A percentile compares a stretch with the other conserved stretches of the same genome.
Conservation (phyloP, 2,113 vertebrate genomes). For the Bufo gargarizans region DNA sequence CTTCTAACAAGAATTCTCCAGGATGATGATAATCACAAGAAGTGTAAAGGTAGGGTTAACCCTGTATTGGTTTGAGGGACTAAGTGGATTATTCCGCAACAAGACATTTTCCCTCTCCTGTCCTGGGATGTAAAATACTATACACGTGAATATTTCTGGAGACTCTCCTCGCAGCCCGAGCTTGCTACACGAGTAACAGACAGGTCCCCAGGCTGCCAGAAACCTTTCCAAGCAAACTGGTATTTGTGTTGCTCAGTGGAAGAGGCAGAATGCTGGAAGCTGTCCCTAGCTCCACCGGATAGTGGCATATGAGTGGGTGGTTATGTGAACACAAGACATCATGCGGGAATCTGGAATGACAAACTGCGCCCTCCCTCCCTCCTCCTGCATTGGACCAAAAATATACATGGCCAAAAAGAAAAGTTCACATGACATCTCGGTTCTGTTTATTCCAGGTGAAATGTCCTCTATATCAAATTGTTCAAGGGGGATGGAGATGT, state of each 20-base stretch:
- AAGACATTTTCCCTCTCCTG: neutral
- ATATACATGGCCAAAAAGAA: slow-evolving; percentile 47
- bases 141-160: neutral
- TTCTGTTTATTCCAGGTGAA: slow-evolving; percentile 56
- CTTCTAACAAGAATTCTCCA: too few relatives aligned
- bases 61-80: neutral
- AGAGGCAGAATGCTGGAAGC: slow-evolving; percentile 45
- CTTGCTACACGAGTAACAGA: slow-evolving; percentile 26
- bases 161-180: neutral
- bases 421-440: slow-evolving; percentile 53
- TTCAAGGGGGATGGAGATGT: slow-evolving; percentile 33
- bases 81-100: neutral
- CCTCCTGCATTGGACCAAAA: slow-evolving; percentile 20
- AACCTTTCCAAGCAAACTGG: slow-evolving; percentile 54
- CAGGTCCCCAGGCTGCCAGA: slow-evolving; percentile 35
- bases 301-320: slow-evolving; percentile 46
- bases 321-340: slow-evolving; percentile 29
- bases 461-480: slow-evolving; percentile 40
- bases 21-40: neutral
- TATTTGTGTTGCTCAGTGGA: slow-evolving; percentile 46
- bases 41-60: neutral
- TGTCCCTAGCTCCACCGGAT: slow-evolving; percentile 26
- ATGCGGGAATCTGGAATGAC: slow-evolving; percentile 41
- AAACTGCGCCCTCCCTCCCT: slow-evolving; percentile 19
- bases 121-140: neutral